Conservation (phyloP, 1,140 invertebrate species). For the Grapholita molesta region DNA sequence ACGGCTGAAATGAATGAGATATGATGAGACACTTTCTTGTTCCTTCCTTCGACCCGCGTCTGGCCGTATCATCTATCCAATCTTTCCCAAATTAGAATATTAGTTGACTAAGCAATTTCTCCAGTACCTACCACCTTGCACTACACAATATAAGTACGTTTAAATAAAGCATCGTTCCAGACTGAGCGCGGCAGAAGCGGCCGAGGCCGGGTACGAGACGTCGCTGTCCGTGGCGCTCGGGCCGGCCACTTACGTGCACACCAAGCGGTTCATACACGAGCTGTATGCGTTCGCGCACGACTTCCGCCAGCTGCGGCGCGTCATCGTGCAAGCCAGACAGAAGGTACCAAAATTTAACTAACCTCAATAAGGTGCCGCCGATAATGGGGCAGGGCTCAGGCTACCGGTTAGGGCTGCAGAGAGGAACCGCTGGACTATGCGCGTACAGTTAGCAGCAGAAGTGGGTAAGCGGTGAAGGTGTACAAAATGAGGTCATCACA, state of each 20-base stretch:
- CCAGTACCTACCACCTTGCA: background rate
- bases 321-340: conserved; percentile 66
- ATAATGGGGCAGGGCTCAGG: no score
- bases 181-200: conserved; percentile 59
- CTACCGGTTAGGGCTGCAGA: no score
- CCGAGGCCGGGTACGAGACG: conserved; percentile 84
- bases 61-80: no score
- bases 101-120: no score
- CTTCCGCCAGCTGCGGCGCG: conserved; percentile 89
- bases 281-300: conserved; percentile 92
- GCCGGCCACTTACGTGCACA: conserved; percentile 95
- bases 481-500: no score
- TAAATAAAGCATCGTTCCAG: conserved; percentile 29
- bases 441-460: no score
- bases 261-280: conserved; percentile 94
- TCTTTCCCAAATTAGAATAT: no score
- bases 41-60: no score
- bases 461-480: no score
- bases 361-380: background rate
- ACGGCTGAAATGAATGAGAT: no score
- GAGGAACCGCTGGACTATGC: no score
- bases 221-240: conserved; percentile 90
- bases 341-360: conserved; percentile 43
- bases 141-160: background rate
- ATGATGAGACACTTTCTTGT: no score